Evolutionary conservation across 2,113 vertebrate species (phyloP), one percentile per base, ranked within the genome.

Genomic region (Sterrhoptilus dennistouni): DNA sequence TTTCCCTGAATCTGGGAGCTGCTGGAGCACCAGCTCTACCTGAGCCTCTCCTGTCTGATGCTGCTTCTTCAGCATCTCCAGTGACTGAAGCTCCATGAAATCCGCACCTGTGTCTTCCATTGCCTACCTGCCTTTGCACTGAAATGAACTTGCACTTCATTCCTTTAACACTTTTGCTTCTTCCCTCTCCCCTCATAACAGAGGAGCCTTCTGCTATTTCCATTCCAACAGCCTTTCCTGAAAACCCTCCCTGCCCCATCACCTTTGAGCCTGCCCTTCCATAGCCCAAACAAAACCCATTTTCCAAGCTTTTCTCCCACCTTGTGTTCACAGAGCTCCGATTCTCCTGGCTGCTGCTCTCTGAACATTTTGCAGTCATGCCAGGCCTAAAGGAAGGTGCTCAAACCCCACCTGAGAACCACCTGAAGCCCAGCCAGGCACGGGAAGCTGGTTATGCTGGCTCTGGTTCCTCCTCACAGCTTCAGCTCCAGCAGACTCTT

Each of bases 311-410:
- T 65, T 86, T 44, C 50, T 42, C 59, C 10, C 3, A 49, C 31
- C 21, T 74, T 4, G 1, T 1, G 0, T 18, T 47, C 49, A 27
- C 22, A 79, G 25, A 29, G 15, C 9, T 16, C 9, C 0, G 0
- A 21, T 57, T 77, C 49, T 50, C 61, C 13, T 23, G 11, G n/a
- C 69, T 74, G 42, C 14, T 69, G 8, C 3, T 19, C n/a, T 40
- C 77, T 36, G 12, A 28, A 35, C 29, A 31, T 23, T 27, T 6
- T 40, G 40, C 24, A 80, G n/a, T 6, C 63, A 8, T 0, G 1
- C 40, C 69, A 83, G 21, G 25, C 25, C 27, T 8, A 42, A 77
- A 79, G 33, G 31, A 74, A 59, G 23, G 18, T 21, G 38, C 49
- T 28, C 27, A 35, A 56, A 85, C 38, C 83, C 75, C 83, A 85